Percentiles rank a stretch among this genome's conserved stretches.
These are phyloP conservation scores for Tachyglossus aculeatus DNA, from an alignment of 2,797 vertebrate genomes.

Conservation along the genomic window DNA sequence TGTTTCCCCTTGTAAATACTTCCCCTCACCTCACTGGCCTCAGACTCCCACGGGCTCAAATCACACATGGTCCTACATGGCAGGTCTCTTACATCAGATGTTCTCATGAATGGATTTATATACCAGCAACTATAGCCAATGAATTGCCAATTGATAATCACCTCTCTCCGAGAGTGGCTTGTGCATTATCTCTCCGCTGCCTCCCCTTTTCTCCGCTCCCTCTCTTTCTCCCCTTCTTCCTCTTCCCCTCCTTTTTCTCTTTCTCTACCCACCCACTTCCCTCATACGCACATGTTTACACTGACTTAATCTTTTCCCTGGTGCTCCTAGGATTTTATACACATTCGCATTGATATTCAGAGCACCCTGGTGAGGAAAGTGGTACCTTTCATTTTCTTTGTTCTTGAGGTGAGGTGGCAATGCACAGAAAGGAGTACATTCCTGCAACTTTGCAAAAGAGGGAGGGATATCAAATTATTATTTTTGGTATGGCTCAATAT, in stretches of 20 bases:
- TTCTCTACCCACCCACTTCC: too few species aligned
- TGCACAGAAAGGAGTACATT: not conserved
- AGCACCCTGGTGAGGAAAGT: not conserved
- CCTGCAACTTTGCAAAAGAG: too few species aligned
- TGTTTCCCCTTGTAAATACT: slow-evolving; percentile 15
- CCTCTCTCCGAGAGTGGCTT: not conserved
- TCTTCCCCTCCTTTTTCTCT: too few species aligned
- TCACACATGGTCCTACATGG: not conserved
- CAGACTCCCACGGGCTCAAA: too few species aligned
- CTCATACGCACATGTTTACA: too few species aligned
- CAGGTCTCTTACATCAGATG: not conserved
- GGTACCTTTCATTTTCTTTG: slow-evolving; percentile 7
- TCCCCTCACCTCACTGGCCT: not conserved
- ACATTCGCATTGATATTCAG: slow-evolving; percentile 17
- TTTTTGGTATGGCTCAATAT: not conserved
- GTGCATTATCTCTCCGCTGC: too few species aligned
- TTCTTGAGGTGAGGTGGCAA: not conserved
- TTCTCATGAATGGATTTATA: not conserved
- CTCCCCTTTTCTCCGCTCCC: too few species aligned
- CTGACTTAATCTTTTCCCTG: slow-evolving; percentile 13
- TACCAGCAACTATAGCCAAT: not conserved
- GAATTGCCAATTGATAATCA: not conserved
- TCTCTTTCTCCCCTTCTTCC: too few species aligned
- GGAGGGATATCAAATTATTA: too few species aligned
- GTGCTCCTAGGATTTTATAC: not conserved